Evolutionary conservation across 2,888 invertebrate species (phyloP), one percentile per base, ranked within the genome.

Genomic region (Habrosyne pyritoides): DNA sequence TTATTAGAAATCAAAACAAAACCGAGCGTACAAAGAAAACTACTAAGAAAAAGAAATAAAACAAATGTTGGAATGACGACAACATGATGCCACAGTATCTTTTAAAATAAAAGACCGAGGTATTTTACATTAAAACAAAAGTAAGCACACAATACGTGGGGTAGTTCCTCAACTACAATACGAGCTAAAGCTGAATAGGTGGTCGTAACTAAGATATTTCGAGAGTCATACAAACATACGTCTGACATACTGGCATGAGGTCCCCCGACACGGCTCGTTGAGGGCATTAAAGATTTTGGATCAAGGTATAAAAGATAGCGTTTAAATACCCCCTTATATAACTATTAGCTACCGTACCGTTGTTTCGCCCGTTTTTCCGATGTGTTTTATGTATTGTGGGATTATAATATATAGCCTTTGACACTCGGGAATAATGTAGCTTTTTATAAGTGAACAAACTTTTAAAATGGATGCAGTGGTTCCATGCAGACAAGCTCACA

Each of bases 181-280:
- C 67, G 66, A 67, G 68, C 64, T 70, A 64, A 63, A 42, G 42
- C 42, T 18, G 42, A 42, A 42, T 42, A 42, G 67, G 61, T 67
- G 73, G 74, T 79, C 81, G 77, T 86, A 83, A 83, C 82, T 73
- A 73, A 83, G 83, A 82, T 79, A 81, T 84, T 83, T 81, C 69
- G 73, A 79, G 79, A 74, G 79, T 71, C 79, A 77, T 79, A 81
- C 78, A 77, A 80, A 81, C 83, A 83, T 81, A 83, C 76, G 78
- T 74, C 75, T 77, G 81, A 77, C 74, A 75, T 69, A 76, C 68
- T 68, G 71, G 75, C 74, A 75, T 77, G 75, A 69, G 73, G 76
- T 79, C 77, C 74, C 79, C 79, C 74, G 78, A 73, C 77, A 73
- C 71, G 81, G 67, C 76, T 83, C 81, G 80, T 84, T 81, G 79